phyloP scores from a whole-genome alignment of 2,797 vertebrate genomes.

The Rachycentron canadum region DNA sequence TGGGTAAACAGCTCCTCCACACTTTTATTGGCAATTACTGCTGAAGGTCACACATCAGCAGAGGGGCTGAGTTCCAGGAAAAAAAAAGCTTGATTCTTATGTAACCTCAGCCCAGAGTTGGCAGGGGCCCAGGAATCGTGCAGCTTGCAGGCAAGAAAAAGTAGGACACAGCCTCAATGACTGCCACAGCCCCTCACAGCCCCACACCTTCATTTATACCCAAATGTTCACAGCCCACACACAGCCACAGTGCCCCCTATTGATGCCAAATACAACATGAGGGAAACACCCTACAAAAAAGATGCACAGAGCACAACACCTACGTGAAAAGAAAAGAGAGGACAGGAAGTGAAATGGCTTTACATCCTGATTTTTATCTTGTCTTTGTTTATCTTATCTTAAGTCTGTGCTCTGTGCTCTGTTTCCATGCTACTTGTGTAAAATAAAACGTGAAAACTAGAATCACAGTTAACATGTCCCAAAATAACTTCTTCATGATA shows the following conservation, averaged over 20 bases:
- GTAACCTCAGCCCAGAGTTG: conserved; percentile 92
- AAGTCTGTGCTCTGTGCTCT: not conserved
- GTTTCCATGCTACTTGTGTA: not conserved
- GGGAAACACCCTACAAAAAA: conserved; percentile 65
- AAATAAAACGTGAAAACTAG: conserved; percentile 3
- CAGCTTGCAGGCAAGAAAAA: conserved; percentile 86
- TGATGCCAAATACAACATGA: conserved; percentile 69
- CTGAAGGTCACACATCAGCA: conserved; percentile 98
- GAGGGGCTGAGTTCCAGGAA: conserved; percentile 91
- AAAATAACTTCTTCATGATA: conserved; percentile 18
- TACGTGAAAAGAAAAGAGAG: not conserved
- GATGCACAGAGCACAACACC: conserved; percentile 1
- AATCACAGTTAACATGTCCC: conserved; percentile 13
- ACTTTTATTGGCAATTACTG: conserved; percentile 91
- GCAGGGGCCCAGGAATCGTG: conserved; percentile 91
- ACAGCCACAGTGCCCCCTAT: conserved; percentile 87
- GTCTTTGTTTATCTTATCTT: not conserved
- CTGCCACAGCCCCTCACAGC: conserved; percentile 69
- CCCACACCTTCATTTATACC: conserved; percentile 59
- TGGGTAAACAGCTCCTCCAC: conserved; percentile 89
- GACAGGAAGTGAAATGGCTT: not conserved
- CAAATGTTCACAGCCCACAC: conserved; percentile 30
- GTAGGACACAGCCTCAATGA: conserved; percentile 88
- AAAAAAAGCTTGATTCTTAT: conserved; percentile 90
- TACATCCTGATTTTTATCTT: not conserved